Evolutionary conservation across 2,888 invertebrate species (phyloP).

Genomic region (Sarcophaga caerulescens): DNA sequence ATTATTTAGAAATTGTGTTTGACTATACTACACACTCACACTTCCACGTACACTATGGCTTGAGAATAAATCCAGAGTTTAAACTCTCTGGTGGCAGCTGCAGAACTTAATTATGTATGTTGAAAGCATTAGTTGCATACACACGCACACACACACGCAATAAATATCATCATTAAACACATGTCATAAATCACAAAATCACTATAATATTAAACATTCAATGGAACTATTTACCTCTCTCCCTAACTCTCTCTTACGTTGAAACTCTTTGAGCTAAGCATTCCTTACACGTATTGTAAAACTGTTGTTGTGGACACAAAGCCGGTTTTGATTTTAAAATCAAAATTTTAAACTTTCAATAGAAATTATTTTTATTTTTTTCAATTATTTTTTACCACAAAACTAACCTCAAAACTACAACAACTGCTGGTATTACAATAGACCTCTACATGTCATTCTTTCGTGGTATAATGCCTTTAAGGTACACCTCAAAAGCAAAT

Average conservation of each 20-base stretch:
- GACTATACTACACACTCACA: not conserved
- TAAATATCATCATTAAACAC: constrained; percentile 14
- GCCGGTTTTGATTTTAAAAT: constrained; percentile 44
- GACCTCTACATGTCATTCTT: not conserved
- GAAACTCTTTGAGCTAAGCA: not conserved
- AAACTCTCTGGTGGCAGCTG: constrained; percentile 38
- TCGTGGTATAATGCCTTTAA: too few species aligned
- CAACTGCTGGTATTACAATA: not conserved
- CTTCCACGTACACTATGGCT: not conserved
- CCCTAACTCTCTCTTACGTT: not conserved
- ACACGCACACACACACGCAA: too few species aligned
- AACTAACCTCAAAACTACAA: constrained; percentile 49
- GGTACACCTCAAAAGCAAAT: not conserved
- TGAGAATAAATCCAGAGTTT: constrained; percentile 29
- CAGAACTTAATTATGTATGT: constrained; percentile 5
- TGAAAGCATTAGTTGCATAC: not conserved
- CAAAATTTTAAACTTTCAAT: constrained; percentile 13
- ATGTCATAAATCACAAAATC: constrained; percentile 22
- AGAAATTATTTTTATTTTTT: constrained; percentile 4
- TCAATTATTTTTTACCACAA: constrained; percentile 33
- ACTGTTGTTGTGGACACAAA: not conserved
- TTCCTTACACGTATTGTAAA: not conserved
- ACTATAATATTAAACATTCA: not conserved
- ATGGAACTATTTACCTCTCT: not conserved
- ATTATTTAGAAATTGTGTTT: not conserved